Evolutionary conservation across 2,888 invertebrate genomes (phyloP).

Genomic region (Yponomeuta cagnagella): DNA sequence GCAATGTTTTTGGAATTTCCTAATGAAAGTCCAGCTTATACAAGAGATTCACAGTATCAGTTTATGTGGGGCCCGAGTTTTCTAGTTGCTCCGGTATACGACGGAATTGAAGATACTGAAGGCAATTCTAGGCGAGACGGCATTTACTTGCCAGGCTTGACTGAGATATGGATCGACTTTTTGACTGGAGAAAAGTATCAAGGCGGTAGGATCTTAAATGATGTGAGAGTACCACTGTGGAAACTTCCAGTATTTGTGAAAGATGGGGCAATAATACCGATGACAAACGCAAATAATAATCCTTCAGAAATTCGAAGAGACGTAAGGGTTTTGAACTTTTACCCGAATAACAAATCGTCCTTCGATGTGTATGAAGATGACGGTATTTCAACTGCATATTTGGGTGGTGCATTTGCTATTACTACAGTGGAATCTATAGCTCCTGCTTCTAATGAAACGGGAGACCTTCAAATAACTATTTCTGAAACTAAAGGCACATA

Average conservation of each 20-base stretch:
- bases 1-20: conserved; percentile 66
- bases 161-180: conserved; percentile 60
- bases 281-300: conserved; percentile 58
- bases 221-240: conserved; percentile 52
- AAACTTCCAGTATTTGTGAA: conserved; percentile 60
- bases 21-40: conserved; percentile 40
- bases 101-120: conserved; percentile 26
- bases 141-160: conserved; percentile 49
- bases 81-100: conserved; percentile 60
- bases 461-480: conserved; percentile 44
- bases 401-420: conserved; percentile 37
- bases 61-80: conserved; percentile 68
- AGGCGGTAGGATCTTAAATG: conserved; percentile 58
- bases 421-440: conserved; percentile 39
- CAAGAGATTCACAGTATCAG: conserved; percentile 61
- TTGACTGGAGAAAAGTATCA: conserved; percentile 58
- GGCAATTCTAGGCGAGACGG: conserved; percentile 41
- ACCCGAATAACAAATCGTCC: conserved; percentile 43
- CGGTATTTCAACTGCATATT: conserved; percentile 49
- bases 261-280: conserved; percentile 63
- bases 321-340: conserved; percentile 47
- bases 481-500: conserved; percentile 49
- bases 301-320: conserved; percentile 49
- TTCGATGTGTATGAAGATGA: conserved; percentile 63
- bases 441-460: conserved; percentile 36